Evolutionary conservation across 35 echinoderm and acorn worm species (phyloP), one percentile per base, ranked within the genome.

Genomic region (Ophioderma brevispina): DNA sequence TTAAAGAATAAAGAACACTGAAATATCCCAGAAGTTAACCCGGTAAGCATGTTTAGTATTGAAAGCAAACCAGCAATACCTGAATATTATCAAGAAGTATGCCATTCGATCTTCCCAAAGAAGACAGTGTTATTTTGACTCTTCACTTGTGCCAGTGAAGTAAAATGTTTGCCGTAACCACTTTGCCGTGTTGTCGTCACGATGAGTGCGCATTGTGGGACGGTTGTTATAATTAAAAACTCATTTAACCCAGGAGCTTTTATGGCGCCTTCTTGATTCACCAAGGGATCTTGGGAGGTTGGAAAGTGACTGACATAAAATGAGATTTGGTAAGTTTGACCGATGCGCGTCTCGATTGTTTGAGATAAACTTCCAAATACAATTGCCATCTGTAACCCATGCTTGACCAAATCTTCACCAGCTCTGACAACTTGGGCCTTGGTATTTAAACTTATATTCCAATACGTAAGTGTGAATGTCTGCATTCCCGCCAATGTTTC

Each of bases 191-290:
- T 21, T 0, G 1, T 64, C 46, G 33, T 63, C 32, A 59, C n/a
- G 1, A n/a, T 6, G 82, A 64, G 37, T 85, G 83, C 2, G 33
- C 35, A 34, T 63, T 36, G 50, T 23, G 1, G 82, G 82, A 3
- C 82, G 82, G 36, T 82, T 59, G 49, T 90, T 64, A 19, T 82
- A 55, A 34, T 52, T 90, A 50, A 90, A 90, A 32, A 90, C 55
- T 64, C 32, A 55, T 82, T 40, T 35, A 90, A 38, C 25, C 46
- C 76, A 37, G 88, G 41, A 6, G 78, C 88, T 81, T 81, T 19
- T 32, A 90, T 52, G 11, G 21, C 34, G n/a, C 78, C 88, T 70
- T 90, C 88, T 38, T 90, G 88, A 38, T 59, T 80, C 35, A 90
- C 5, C 1, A 81, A 59, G 33, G 88, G 88, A 8, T 81, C 78